Conservation (phyloP, 2,888 invertebrate genomes). For the Aproaerema taeniolella region DNA sequence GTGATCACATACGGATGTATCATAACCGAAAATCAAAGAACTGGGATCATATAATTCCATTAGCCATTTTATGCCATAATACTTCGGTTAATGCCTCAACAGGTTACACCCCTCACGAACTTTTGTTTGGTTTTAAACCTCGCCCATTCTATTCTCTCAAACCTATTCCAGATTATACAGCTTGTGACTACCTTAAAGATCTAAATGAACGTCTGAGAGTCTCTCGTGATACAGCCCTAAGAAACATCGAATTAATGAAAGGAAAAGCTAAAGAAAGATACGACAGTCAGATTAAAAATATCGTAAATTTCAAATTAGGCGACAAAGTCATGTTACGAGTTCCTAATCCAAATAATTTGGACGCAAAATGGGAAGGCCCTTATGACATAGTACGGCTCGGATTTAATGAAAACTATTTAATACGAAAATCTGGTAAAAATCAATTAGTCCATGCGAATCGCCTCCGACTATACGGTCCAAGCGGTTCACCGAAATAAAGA, state of each 20-base stretch:
- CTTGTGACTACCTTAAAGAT: too few relatives aligned
- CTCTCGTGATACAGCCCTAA: too few relatives aligned
- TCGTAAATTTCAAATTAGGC: slow-evolving; percentile 24
- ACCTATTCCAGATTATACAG: too few relatives aligned
- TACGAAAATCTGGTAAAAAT: too few relatives aligned
- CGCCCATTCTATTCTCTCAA: slow-evolving; percentile 27
- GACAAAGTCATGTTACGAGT: slow-evolving; percentile 26
- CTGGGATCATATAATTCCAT: too few relatives aligned
- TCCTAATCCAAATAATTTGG: slow-evolving; percentile 31
- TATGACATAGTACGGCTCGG: slow-evolving; percentile 24
- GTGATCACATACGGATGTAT: too few relatives aligned
- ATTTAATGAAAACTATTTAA: too few relatives aligned
- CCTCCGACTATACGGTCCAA: slow-evolving; percentile 24
- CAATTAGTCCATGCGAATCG: slow-evolving; percentile 25
- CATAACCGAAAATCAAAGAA: too few relatives aligned
- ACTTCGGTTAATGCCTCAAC: slow-evolving; percentile 31
- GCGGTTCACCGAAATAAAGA: too few relatives aligned
- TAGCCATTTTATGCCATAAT: too few relatives aligned
- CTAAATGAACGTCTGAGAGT: too few relatives aligned
- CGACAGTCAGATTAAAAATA: slow-evolving; percentile 26
- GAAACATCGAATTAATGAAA: too few relatives aligned
- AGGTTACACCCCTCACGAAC: slow-evolving; percentile 30
- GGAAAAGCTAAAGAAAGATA: slow-evolving; percentile 32
- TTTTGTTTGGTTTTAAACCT: slow-evolving; percentile 33
- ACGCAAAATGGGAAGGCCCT: slow-evolving; percentile 33